A percentile compares a stretch with the other conserved stretches of the same genome.
These are phyloP conservation scores for Steatocranus sp. DNA, from an alignment of 2,797 vertebrate species.

Conservation along the genomic window DNA sequence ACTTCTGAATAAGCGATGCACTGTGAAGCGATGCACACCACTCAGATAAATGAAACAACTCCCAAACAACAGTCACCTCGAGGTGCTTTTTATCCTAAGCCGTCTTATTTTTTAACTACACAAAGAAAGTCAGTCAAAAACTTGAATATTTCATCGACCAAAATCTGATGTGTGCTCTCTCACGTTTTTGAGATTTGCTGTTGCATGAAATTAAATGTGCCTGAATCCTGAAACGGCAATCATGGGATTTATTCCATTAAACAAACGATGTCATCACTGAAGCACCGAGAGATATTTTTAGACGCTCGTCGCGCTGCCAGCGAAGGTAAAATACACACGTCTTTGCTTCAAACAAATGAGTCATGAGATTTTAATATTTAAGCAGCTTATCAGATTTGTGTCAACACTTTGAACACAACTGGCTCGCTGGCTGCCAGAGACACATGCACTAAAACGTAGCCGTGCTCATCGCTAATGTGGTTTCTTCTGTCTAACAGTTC, in stretches of 20 bases:
- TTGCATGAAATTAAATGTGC: neutral
- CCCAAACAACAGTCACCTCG: neutral
- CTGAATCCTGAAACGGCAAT: neutral
- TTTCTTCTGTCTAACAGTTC: neutral
- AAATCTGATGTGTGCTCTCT: neutral
- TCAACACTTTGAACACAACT: neutral
- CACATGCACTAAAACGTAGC: neutral
- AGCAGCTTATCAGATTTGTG: slow-evolving; percentile 9
- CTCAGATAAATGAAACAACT: neutral
- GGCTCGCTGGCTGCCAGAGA: neutral
- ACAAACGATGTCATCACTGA: neutral
- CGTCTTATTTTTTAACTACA: neutral
- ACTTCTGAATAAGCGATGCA: neutral
- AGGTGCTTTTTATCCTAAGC: rapidly evolving
- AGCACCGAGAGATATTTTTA: neutral
- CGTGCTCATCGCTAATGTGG: neutral
- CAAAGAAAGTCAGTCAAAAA: neutral
- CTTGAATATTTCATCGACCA: neutral
- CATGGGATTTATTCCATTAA: neutral
- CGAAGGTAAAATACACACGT: rapidly evolving
- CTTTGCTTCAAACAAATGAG: neutral
- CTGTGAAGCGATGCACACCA: rapidly evolving
- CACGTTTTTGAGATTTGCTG: neutral
- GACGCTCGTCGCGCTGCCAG: neutral
- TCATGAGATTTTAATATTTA: neutral